Evolutionary conservation across 1,140 invertebrate genomes (phyloP), one percentile per base, ranked within the genome.

Genomic region (Semibalanus balanoides): DNA sequence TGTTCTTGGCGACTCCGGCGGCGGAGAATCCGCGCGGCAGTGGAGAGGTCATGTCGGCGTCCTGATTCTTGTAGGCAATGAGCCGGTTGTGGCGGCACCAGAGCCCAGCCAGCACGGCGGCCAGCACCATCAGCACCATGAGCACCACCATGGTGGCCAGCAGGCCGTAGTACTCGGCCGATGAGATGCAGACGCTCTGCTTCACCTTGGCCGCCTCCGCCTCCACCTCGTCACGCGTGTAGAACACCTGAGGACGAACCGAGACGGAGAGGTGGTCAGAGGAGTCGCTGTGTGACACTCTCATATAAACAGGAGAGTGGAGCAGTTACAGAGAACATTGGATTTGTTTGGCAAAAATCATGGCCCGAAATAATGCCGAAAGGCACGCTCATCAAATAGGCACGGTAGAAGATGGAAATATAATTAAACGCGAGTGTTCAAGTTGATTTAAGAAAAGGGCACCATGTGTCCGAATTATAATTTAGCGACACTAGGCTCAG

Each of bases 81-180:
- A 64, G 51, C 14, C 51, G 51, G 51, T 19, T 30, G 70, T n/a
- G 70, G 28, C 29, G 70, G 28, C 91, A 91, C 77, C 88, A 89
- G 75, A 90, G 83, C 78, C 89, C 87, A 3, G 89, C 87, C 14
- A 90, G 83, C 27, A 90, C 80, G 19, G 89, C 87, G 25, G 90
- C 86, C 27, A 87, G 88, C 35, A 91, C 84, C 22, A 93, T 83
- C 30, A 91, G 82, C n/a, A 89, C 86, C 31, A 90, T 86, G 11
- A 92, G 83, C 22, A 90, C 85, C 40, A 91, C 87, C 3, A 93
- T 85, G 0, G 89, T 88, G n/a, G 88, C 87, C 70, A 93, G 86
- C 14, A 93, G 84, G 5, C 89, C 89, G 80, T 93, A 92, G 82
- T 93, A 93, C 82, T 92, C 90, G 27, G 89, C 87, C 9, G 87